Conservation (phyloP, 1,140 invertebrate species). For the Leguminivora glycinivorella region DNA sequence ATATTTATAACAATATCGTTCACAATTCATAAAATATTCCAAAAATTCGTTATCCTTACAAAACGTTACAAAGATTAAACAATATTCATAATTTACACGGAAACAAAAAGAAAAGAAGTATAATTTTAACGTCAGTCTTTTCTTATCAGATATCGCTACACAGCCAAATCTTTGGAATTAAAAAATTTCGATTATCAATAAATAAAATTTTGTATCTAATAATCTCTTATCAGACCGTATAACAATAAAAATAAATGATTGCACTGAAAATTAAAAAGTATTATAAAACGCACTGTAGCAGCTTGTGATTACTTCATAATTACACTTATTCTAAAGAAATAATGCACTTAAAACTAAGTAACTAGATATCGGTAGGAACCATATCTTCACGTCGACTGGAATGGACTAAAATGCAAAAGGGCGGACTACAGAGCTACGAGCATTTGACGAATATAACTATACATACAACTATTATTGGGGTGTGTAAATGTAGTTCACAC, state of each 20-base stretch:
- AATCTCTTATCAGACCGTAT: conserved; percentile 20
- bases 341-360: background rate
- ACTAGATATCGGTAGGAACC: conserved; percentile 8
- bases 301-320: background rate
- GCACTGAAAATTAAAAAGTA: background rate
- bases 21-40: conserved; percentile 40
- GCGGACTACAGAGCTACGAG: background rate
- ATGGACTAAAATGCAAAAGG: conserved; percentile 9
- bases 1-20: conserved; percentile 46
- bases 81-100: conserved; percentile 37
- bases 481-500: background rate
- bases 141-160: conserved; percentile 39
- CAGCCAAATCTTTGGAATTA: conserved; percentile 58
- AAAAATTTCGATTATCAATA: conserved; percentile 30
- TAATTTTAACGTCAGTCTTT: conserved; percentile 53
- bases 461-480: background rate
- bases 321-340: conserved; percentile 1
- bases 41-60: conserved; percentile 35
- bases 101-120: conserved; percentile 36
- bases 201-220: conserved; percentile 25
- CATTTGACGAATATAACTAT: background rate
- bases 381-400: background rate
- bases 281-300: background rate
- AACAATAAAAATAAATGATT: background rate
- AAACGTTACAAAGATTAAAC: conserved; percentile 34